Percentiles rank a stretch among this genome's conserved stretches.
Evolutionary conservation across 2,113 vertebrate species (phyloP).

Genomic region (Melanerpes aurifrons): DNA sequence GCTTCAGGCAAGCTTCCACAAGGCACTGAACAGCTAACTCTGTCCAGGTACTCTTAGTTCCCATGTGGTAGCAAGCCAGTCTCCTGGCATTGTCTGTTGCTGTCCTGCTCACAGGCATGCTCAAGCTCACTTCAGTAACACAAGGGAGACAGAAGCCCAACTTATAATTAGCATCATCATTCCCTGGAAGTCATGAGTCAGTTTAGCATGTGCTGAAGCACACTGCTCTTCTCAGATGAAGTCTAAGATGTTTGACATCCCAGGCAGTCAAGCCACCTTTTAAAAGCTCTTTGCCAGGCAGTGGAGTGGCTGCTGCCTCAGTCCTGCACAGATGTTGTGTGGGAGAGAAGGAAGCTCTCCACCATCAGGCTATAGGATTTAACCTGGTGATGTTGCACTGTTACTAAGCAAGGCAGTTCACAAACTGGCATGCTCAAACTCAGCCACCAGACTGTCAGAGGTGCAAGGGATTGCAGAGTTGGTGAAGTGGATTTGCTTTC

Average conservation of each 20-base stretch:
- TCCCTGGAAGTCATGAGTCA: background rate
- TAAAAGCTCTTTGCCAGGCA: background rate
- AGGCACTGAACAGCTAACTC: background rate
- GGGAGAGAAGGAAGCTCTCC: background rate
- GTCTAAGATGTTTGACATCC: background rate
- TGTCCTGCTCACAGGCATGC: fast-evolving
- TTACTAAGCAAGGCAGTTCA: background rate
- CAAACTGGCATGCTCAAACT: background rate
- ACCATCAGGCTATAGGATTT: background rate
- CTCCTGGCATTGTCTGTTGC: background rate
- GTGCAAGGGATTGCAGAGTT: too few species aligned
- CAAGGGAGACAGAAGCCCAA: background rate
- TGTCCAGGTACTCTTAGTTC: background rate
- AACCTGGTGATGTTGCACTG: too few species aligned
- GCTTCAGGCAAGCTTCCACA: background rate
- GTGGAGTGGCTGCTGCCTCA: background rate
- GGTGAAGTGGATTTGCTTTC: background rate
- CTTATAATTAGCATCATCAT: background rate
- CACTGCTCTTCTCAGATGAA: background rate
- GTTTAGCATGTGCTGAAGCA: background rate
- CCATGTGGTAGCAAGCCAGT: background rate
- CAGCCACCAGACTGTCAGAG: background rate
- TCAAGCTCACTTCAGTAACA: background rate
- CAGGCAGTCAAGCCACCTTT: background rate
- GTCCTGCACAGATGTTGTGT: fast-evolving